Percentiles rank a stretch among this genome's conserved stretches.
phyloP scores from a whole-genome alignment of 2,113 vertebrate genomes.

The Oriolus oriolus region DNA sequence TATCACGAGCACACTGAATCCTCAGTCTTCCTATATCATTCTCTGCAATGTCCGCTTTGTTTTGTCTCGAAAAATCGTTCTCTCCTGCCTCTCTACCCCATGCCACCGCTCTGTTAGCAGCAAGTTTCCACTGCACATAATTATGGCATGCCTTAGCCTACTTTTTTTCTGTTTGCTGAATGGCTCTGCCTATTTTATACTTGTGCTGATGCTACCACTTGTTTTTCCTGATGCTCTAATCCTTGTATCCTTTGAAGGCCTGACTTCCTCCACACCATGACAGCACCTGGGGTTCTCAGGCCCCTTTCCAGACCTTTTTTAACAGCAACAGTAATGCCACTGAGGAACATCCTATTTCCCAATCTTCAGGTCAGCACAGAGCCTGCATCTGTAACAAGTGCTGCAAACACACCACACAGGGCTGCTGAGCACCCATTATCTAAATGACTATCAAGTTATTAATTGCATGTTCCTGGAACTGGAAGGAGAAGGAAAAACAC shows the following conservation, averaged over 20 bases:
- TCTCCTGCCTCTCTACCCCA: slow-evolving; percentile 44
- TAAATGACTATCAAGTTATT: slow-evolving; percentile 40
- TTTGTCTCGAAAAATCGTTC: slow-evolving; percentile 59
- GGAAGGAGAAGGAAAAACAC: slow-evolving; percentile 21
- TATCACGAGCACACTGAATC: slow-evolving; percentile 45
- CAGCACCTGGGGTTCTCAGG: slow-evolving; percentile 72
- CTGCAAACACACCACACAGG: slow-evolving; percentile 46
- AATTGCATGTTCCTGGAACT: slow-evolving; percentile 27
- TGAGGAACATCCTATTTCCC: slow-evolving; percentile 69
- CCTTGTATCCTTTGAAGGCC: slow-evolving; percentile 74
- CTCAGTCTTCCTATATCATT: slow-evolving; percentile 39
- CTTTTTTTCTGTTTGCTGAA: slow-evolving; percentile 72
- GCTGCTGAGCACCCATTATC: slow-evolving; percentile 48
- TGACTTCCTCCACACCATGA: slow-evolving; percentile 66
- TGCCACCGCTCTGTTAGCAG: slow-evolving; percentile 56
- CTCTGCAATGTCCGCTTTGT: slow-evolving; percentile 64
- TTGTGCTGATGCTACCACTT: slow-evolving; percentile 76
- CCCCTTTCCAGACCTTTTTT: slow-evolving; percentile 71
- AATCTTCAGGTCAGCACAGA: slow-evolving; percentile 69
- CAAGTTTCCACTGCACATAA: slow-evolving; percentile 72
- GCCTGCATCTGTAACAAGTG: slow-evolving; percentile 55
- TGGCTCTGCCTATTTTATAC: slow-evolving; percentile 75
- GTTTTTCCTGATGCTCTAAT: slow-evolving; percentile 73
- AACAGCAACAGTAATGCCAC: slow-evolving; percentile 72
- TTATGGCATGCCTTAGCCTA: slow-evolving; percentile 73